Percentiles rank a stretch among this genome's conserved stretches.
phyloP scores from a whole-genome alignment of 2,888 invertebrate species.

The Platynereis dumerilii region DNA sequence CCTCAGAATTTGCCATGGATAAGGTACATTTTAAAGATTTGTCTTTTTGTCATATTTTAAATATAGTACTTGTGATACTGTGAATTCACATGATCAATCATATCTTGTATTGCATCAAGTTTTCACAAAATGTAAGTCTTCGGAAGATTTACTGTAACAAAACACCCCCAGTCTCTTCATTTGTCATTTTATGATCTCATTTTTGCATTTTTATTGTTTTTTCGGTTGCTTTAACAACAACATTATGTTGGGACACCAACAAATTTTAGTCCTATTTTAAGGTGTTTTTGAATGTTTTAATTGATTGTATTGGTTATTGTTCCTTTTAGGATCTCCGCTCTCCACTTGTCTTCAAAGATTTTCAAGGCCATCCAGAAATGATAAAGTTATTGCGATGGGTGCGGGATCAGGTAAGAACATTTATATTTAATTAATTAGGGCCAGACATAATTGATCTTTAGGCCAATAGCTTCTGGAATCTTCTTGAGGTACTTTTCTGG shows the following conservation, averaged over 20 bases:
- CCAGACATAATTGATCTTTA: too few species aligned
- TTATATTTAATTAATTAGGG: too few species aligned
- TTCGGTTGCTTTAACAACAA: background rate
- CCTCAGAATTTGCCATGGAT: constrained; percentile 55
- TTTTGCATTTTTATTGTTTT: background rate
- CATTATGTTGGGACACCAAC: background rate
- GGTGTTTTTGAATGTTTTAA: background rate
- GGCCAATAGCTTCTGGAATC: too few species aligned
- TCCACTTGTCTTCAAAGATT: constrained; percentile 52
- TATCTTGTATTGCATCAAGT: too few species aligned
- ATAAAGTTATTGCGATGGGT: constrained; percentile 46
- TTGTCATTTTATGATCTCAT: background rate
- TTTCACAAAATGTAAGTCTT: too few species aligned
- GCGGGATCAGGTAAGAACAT: constrained; percentile 42
- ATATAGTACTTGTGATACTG: too few species aligned
- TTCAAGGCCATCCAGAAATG: constrained; percentile 46
- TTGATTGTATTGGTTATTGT: constrained; percentile 1
- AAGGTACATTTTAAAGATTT: constrained; percentile 40
- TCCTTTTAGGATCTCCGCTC: constrained; percentile 49
- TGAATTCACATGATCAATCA: too few species aligned
- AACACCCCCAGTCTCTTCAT: too few species aligned
- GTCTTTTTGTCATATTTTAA: background rate
- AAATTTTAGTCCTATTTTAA: too few species aligned
- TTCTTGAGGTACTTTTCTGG: too few species aligned
- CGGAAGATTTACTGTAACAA: too few species aligned